Conservation (phyloP, 2,797 vertebrate genomes). For the Acanthiza pusilla region DNA sequence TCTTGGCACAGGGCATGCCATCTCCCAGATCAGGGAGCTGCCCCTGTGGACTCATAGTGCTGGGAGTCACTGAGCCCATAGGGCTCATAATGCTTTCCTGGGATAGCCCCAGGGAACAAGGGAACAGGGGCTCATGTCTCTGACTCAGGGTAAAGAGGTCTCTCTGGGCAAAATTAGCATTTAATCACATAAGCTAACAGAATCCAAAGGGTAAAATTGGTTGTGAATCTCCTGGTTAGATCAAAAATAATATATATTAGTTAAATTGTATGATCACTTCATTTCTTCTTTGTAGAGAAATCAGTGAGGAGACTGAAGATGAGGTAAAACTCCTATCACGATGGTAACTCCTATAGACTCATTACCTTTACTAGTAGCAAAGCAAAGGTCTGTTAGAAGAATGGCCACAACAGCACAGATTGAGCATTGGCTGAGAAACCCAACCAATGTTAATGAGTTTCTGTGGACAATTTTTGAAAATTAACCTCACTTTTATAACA, state of each 20-base stretch:
- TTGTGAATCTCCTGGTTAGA: background rate
- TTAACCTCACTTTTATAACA: background rate
- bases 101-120: background rate
- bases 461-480: background rate
- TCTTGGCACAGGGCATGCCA: background rate
- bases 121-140: background rate
- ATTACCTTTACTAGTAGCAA: background rate
- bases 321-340: background rate
- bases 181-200: background rate
- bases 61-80: fast-evolving
- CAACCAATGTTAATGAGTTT: background rate
- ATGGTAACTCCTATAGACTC: background rate
- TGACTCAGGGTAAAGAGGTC: background rate
- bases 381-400: background rate
- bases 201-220: background rate
- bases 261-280: background rate
- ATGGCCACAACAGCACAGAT: background rate
- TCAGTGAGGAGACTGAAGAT: background rate
- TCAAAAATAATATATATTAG: background rate
- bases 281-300: background rate
- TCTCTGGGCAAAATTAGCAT: background rate
- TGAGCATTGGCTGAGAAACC: background rate
- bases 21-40: background rate
- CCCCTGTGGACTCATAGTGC: background rate
- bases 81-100: background rate